These are phyloP conservation scores for Caenorhabditis sp. DNA, from an alignment of 2,888 invertebrate species.

Conservation along the genomic window DNA sequence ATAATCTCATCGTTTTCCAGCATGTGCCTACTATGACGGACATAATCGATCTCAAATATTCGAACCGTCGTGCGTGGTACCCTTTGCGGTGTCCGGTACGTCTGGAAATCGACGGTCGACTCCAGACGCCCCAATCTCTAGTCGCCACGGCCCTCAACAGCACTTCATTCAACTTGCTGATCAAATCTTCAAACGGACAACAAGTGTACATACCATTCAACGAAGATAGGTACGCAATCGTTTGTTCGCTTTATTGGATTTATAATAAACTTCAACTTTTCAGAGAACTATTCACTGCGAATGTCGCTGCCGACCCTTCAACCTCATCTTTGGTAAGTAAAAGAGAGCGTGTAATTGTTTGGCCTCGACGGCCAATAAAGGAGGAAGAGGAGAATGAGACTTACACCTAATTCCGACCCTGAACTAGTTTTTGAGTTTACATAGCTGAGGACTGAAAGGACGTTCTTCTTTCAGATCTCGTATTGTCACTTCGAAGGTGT, in stretches of 20 bases:
- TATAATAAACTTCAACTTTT: constrained; percentile 10
- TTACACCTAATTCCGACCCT: constrained; percentile 30
- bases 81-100: constrained; percentile 28
- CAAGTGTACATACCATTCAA: constrained; percentile 25
- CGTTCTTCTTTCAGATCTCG: constrained; percentile 43
- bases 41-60: constrained; percentile 26
- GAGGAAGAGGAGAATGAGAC: too few species aligned
- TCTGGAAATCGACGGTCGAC: constrained; percentile 17
- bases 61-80: constrained; percentile 34
- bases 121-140: constrained; percentile 33
- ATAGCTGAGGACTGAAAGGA: too few species aligned
- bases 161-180: constrained; percentile 12
- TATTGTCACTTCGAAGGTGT: constrained; percentile 56
- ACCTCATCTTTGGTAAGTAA: constrained; percentile 52
- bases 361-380: constrained; percentile 1
- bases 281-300: constrained; percentile 38
- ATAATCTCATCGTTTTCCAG: constrained; percentile 28
- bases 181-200: constrained; percentile 19
- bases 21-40: constrained; percentile 52
- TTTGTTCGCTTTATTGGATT: background rate
- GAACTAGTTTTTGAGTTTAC: constrained; percentile 29
- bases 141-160: constrained; percentile 22
- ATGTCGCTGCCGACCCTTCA: constrained; percentile 45
- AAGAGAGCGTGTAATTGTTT: constrained; percentile 25
- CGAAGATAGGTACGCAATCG: constrained; percentile 40